phyloP scores from a whole-genome alignment of 2,888 invertebrate species.

The Sipunculus nudus region DNA sequence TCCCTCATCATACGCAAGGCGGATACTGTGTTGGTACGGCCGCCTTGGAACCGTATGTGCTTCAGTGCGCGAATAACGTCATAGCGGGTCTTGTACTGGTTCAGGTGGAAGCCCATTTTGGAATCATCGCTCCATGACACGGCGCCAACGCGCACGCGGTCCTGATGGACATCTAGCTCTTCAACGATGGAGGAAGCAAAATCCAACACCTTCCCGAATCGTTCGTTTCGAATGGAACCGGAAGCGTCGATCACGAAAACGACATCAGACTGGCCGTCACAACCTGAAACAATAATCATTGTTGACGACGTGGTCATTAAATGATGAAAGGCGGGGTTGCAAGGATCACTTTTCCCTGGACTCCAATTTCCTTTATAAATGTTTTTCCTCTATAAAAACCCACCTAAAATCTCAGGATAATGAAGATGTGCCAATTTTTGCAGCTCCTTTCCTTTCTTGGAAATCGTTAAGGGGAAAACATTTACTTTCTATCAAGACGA shows the following conservation, averaged over 20 bases:
- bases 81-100: conserved; percentile 43
- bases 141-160: conserved; percentile 24
- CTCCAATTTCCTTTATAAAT: too few species aligned
- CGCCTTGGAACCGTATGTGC: conserved; percentile 49
- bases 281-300: too few species aligned
- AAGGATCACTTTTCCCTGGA: too few species aligned
- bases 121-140: conserved; percentile 35
- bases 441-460: too few species aligned
- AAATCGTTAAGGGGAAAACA: too few species aligned
- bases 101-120: conserved; percentile 53
- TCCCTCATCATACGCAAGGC: conserved; percentile 48
- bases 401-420: too few species aligned
- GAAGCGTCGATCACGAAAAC: conserved; percentile 33
- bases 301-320: too few species aligned
- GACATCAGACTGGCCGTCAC: conserved; percentile 23
- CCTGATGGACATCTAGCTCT: conserved; percentile 21
- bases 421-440: too few species aligned
- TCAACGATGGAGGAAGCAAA: conserved; percentile 17
- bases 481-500: too few species aligned
- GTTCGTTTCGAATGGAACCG: conserved; percentile 29
- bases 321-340: too few species aligned
- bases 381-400: too few species aligned
- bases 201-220: conserved; percentile 22
- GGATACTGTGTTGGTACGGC: conserved; percentile 58
- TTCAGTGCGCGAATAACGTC: conserved; percentile 52